phyloP scores from a whole-genome alignment of 92 coral and sea anemone species.

The Bergia puertoricense region DNA sequence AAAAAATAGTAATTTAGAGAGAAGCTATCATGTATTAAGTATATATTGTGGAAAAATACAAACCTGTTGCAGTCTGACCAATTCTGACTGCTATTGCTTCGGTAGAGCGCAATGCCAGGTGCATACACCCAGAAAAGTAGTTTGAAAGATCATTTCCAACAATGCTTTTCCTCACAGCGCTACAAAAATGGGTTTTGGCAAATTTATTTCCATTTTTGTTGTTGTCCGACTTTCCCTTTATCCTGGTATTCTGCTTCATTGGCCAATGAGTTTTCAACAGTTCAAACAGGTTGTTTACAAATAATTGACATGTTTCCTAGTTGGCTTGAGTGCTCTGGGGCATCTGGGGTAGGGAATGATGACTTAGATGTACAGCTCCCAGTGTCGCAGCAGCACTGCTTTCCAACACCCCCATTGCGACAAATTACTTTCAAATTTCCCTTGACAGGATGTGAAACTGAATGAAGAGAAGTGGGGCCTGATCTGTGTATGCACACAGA shows the following conservation, averaged over 20 bases:
- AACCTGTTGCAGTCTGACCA: constrained; percentile 44
- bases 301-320: constrained; percentile 27
- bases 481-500: constrained; percentile 17
- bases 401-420: constrained; percentile 24
- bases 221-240: no score
- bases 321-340: constrained; percentile 35
- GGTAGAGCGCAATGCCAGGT: constrained; percentile 29
- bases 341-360: constrained; percentile 29
- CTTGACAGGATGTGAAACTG: background rate
- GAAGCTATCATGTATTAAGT: no score
- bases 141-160: background rate
- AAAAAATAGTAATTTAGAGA: no score
- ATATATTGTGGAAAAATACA: background rate
- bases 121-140: constrained; percentile 38
- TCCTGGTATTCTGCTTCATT: constrained; percentile 1
- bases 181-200: constrained; percentile 32
- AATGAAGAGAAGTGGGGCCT: constrained; percentile 35
- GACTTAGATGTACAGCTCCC: constrained; percentile 28
- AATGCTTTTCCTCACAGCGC: constrained; percentile 8
- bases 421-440: background rate
- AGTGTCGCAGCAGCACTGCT: constrained; percentile 12
- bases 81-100: constrained; percentile 35
- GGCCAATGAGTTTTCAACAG: background rate
- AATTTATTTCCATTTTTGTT: constrained; percentile 7
- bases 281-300: constrained; percentile 1